Conservation (phyloP, 2,113 vertebrate genomes). For the Dipodomys stephensi region DNA sequence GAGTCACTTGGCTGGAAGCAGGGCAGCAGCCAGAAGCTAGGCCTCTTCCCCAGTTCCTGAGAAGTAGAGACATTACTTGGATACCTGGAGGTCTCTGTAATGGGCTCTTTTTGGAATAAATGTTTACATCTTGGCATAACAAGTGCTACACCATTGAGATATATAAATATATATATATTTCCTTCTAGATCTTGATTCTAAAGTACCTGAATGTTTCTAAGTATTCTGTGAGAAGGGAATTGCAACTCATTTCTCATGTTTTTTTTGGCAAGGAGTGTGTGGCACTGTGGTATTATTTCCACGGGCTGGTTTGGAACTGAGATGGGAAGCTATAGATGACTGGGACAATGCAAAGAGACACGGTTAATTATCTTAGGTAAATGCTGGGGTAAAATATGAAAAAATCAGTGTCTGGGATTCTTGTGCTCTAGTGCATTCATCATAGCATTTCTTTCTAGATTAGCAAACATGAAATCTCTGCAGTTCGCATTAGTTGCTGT, state of each 20-base stretch:
- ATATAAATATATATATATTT: not conserved
- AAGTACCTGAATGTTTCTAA: slow-evolving; percentile 58
- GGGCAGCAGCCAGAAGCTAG: not conserved
- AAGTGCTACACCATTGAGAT: not conserved
- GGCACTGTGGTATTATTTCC: slow-evolving; percentile 22
- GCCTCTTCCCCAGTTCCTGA: not conserved
- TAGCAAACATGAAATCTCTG: not conserved
- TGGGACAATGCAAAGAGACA: not conserved
- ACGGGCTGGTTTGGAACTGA: not conserved
- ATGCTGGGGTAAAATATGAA: not conserved
- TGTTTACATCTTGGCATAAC: slow-evolving; percentile 13
- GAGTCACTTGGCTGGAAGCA: not conserved
- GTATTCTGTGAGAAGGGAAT: slow-evolving; percentile 24
- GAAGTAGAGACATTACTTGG: not conserved
- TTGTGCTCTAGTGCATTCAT: not conserved
- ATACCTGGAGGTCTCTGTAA: slow-evolving; percentile 40
- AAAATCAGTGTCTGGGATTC: not conserved
- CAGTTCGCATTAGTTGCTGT: not conserved
- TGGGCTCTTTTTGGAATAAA: slow-evolving; percentile 31
- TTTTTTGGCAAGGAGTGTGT: not conserved
- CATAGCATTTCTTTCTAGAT: not conserved
- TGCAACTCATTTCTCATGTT: slow-evolving; percentile 23
- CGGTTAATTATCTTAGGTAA: slow-evolving; percentile 47
- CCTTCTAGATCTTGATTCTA: slow-evolving; percentile 46
- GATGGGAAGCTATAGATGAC: slow-evolving; percentile 45